Base-by-base conservation (phyloP, 2,888 invertebrate genomes). In the Muschampia staudingeri region DNA sequence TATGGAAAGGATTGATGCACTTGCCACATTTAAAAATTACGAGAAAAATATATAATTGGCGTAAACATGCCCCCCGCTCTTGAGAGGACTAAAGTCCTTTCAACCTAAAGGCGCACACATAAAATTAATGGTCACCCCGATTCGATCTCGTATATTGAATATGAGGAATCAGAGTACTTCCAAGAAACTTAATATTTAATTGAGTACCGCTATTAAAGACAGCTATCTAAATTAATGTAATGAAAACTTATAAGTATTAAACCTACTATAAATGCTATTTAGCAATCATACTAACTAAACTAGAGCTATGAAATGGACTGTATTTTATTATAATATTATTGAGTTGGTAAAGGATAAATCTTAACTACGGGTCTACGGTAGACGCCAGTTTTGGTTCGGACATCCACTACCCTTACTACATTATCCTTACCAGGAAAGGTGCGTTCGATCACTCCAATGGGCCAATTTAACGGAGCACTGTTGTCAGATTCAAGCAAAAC, bases 401-500 rank as follows among this genome's bases (percentile, higher is more conserved):
- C 70, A 30, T 76, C 72, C 12, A 77, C 83, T 0, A 85, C 83
- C 16, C 85, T 65, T 37, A 40, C 76, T 8, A 78, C 25, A 4
- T 78, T 81, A 30, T 84, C 82, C 12, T 70, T 69, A 4, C 72
- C 76, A 4, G 44, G 78, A 67, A 78, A 76, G 5, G 72, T 34
- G 12, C 77, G 40, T 6, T 42, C 40, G 14, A 84, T 52, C 11
- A 82, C 78, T 14, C 72, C 72, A 48, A 72, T 42, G n/a, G 72
- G 72, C 85, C 83, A 85, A 25, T 69, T 42, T 34, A 84, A 70
- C 5, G 85, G 83, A 6, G 85, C 82, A 2, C 77, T 11, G 40
- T 78, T 34, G 75, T 85, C 83, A 8, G 73, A 56, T 52, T 71
- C 73, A 6, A 85, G 30, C 3, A 85, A n/a, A 4, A 85, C 83